Evolutionary conservation across 1,140 invertebrate species (phyloP).

Genomic region (Oscheius sp.): DNA sequence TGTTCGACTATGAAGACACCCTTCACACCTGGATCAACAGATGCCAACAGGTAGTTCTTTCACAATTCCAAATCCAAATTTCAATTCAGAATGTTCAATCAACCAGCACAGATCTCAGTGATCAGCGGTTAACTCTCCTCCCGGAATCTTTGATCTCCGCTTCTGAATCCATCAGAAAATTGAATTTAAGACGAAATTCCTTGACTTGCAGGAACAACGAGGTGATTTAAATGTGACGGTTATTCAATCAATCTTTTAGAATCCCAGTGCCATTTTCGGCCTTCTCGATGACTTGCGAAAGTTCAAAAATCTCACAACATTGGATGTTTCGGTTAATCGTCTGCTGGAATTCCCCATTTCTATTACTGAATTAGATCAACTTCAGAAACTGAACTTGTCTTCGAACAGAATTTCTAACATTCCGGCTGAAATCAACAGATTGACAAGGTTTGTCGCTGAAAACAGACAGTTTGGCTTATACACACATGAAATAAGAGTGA

Average conservation of each 20-base stretch:
- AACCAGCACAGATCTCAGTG: background rate
- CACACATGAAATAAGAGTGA: no score
- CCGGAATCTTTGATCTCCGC: background rate
- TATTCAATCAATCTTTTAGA: background rate
- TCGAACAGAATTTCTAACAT: conserved; percentile 7
- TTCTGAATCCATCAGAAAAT: background rate
- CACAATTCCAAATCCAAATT: background rate
- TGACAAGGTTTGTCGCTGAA: conserved; percentile 12
- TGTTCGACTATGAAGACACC: background rate
- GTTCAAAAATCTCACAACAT: background rate
- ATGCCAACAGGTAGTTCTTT: background rate
- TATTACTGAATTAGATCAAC: background rate
- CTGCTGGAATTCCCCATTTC: conserved; percentile 8
- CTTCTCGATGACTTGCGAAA: conserved; percentile 9
- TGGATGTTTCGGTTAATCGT: conserved; percentile 14
- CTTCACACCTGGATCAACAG: background rate
- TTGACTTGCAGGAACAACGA: background rate
- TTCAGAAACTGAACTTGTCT: conserved; percentile 8
- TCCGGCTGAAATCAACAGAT: conserved; percentile 7
- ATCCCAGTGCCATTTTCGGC: background rate
- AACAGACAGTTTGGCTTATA: no score
- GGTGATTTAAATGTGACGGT: background rate
- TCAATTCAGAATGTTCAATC: background rate
- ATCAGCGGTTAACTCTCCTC: background rate
- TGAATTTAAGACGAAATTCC: conserved; percentile 23